Evolutionary conservation across 2,113 vertebrate species (phyloP).

Genomic region (Epinephelus lanceolatus): DNA sequence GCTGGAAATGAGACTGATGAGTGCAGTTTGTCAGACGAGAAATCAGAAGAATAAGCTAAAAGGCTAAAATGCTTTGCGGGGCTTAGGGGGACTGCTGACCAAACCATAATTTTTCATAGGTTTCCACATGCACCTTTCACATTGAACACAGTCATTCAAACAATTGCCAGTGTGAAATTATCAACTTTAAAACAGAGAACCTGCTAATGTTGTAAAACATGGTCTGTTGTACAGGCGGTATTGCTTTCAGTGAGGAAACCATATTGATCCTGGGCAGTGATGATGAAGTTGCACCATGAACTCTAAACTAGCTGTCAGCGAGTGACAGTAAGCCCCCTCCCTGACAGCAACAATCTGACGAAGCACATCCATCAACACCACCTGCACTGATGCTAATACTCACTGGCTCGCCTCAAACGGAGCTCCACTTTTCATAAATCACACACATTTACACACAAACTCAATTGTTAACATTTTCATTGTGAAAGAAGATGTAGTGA

Average conservation of each 20-base stretch:
- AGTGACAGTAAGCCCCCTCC: slow-evolving; percentile 39
- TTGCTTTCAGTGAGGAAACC: neutral
- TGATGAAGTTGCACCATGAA: slow-evolving; percentile 7
- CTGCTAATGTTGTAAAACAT: too few relatives aligned
- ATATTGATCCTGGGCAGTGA: slow-evolving; percentile 21
- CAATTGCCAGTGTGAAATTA: neutral
- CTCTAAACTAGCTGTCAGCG: slow-evolving; percentile 10
- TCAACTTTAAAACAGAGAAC: neutral
- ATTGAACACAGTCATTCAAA: neutral
- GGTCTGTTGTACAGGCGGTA: neutral
- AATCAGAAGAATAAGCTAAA: neutral
- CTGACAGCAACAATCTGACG: slow-evolving; percentile 17
- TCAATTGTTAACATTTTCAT: neutral
- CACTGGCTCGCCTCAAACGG: neutral
- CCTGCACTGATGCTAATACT: slow-evolving; percentile 23
- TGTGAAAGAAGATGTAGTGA: slow-evolving; percentile 6
- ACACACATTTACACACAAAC: slow-evolving; percentile 35
- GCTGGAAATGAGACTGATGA: neutral
- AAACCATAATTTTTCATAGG: too few relatives aligned
- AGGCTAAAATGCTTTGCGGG: neutral
- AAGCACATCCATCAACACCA: slow-evolving; percentile 15
- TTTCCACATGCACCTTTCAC: neutral
- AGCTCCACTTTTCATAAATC: slow-evolving; percentile 18
- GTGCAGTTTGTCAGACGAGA: neutral
- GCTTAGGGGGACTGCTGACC: neutral